Conservation (phyloP, 2,888 invertebrate genomes). For the Hirtodrosophila confusa region DNA sequence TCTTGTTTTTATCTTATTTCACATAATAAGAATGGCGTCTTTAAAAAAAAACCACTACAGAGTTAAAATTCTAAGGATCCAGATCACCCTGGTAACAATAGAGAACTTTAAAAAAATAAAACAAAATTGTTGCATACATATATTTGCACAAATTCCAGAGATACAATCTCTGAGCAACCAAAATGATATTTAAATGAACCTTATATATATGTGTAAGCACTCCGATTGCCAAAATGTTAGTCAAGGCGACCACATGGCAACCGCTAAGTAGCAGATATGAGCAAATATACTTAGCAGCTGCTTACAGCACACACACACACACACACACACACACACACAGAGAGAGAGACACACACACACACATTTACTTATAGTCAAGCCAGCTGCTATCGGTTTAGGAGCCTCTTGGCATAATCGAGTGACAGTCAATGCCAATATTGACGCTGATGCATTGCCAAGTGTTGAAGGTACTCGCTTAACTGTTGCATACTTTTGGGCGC, state of each 20-base stretch:
- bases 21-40: too few species aligned
- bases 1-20: too few species aligned
- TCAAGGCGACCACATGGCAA: constrained; percentile 8
- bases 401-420: constrained; percentile 44
- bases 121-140: too few species aligned
- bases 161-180: too few species aligned
- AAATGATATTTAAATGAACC: not conserved
- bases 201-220: not conserved
- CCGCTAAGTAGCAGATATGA: constrained; percentile 45
- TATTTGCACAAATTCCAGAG: too few species aligned
- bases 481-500: constrained; percentile 62
- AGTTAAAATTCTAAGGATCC: too few species aligned
- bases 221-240: constrained; percentile 8
- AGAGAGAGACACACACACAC: not conserved
- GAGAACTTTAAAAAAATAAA: too few species aligned
- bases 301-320: constrained; percentile 17
- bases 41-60: too few species aligned
- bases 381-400: constrained; percentile 37
- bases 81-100: too few species aligned
- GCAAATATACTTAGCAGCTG: constrained; percentile 42
- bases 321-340: not conserved
- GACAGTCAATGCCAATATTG: constrained; percentile 65
- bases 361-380: constrained; percentile 33
- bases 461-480: constrained; percentile 40
- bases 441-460: constrained; percentile 73